These are phyloP conservation scores for Enteromius treurensis DNA, from an alignment of 2,797 vertebrate species.

Conservation along the genomic window DNA sequence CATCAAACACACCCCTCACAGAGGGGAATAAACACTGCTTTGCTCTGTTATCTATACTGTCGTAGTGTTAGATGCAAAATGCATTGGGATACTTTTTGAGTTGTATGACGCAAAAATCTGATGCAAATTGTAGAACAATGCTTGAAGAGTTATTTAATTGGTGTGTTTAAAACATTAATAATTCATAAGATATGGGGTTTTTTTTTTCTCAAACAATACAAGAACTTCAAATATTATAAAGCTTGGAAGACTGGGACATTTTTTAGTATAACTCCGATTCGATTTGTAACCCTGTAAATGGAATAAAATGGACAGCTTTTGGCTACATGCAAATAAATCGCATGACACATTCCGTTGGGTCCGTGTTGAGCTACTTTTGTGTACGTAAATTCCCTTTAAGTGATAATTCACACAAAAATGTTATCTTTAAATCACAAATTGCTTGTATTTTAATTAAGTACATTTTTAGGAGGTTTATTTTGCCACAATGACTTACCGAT, in stretches of 20 bases:
- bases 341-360: background rate
- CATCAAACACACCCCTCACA: conserved; percentile 33
- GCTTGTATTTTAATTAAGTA: background rate
- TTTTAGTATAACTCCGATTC: no score
- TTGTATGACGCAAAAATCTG: background rate
- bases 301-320: no score
- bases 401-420: background rate
- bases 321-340: no score
- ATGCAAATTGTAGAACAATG: background rate
- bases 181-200: no score
- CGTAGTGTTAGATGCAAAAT: background rate
- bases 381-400: background rate
- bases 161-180: background rate
- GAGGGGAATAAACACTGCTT: background rate
- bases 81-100: background rate
- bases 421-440: background rate
- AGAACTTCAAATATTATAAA: no score
- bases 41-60: background rate
- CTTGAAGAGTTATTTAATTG: background rate
- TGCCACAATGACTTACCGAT: background rate
- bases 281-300: no score
- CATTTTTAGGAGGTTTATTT: background rate
- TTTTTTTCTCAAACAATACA: background rate
- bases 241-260: no score
- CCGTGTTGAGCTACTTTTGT: background rate